Base-by-base conservation (phyloP, 2,797 vertebrate genomes). In the Phataginus tricuspis region DNA sequence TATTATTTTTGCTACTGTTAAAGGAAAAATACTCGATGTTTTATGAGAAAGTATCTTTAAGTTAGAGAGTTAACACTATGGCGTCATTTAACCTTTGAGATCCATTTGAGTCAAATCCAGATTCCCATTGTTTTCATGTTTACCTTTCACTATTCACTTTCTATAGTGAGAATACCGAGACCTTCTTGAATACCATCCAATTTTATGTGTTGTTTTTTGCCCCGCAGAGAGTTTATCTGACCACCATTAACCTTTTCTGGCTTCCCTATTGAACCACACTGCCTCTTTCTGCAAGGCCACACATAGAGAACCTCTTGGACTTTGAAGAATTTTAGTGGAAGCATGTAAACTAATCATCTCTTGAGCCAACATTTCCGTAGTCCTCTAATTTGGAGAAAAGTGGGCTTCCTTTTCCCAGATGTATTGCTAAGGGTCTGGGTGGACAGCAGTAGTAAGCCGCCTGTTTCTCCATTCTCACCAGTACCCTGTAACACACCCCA, bases 401-500 rank as follows among this genome's bases (percentile, higher is more conserved):
- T 23, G 14, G 63, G 42, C 3, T 82, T 85, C 10, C 53, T 75
- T 23, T 4, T 61, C 15, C 75, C 13, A 39, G 15, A 13, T 45
- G 31, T 19, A 23, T 6, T 55, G 61, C 51, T 19, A 21, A 93
- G 34, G 53, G 13, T 66, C 45, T 82, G 27, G 39, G 5, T 7
- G 15, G 7, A 31, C 0, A 84, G 6, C 15, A 64, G 15, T 18
- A 37, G 18, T 37, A 80, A 29, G 3, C 16, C 11, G 83, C 11
- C 14, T 16, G 3, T 13, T 83, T 42, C 34, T 55, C 12, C 14
- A 2, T 0, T 34, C 34, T 49, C 13, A 21, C 8, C 12, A 2
- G 4, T 4, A 15, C 0, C 0, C 7, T 25, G 2, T 29, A 16
- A n/a, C 2, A 39, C 8, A 14, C 68, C 15, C 37, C 7, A 12